Conservation (phyloP, 2,888 invertebrate genomes). For the Rhodophaea formosa region DNA sequence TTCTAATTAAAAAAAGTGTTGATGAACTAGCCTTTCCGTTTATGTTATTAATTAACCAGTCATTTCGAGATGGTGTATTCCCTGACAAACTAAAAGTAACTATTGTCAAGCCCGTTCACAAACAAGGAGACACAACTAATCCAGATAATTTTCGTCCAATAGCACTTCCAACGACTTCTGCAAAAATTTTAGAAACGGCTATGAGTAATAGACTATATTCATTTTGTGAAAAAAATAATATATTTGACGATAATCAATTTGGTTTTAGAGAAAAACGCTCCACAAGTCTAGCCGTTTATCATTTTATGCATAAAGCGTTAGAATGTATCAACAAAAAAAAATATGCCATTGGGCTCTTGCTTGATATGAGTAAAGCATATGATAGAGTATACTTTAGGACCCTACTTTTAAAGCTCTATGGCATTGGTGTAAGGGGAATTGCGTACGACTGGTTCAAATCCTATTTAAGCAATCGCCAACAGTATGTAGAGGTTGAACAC, state of each 20-base stretch:
- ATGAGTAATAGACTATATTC: background rate
- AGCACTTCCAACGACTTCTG: too few species aligned
- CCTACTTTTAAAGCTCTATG: slow-evolving; percentile 8
- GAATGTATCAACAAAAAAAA: background rate
- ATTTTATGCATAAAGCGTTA: background rate
- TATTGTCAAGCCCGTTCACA: background rate
- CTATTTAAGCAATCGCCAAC: background rate
- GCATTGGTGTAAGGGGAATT: slow-evolving; percentile 9
- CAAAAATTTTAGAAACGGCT: background rate
- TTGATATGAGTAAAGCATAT: slow-evolving; percentile 19
- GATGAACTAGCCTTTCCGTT: background rate
- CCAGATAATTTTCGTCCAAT: too few species aligned
- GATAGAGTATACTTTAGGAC: slow-evolving; percentile 10
- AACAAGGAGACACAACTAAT: too few species aligned
- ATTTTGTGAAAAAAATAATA: background rate
- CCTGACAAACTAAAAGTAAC: background rate
- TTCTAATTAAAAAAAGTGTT: background rate
- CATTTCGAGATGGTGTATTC: too few species aligned
- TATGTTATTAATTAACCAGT: too few species aligned
- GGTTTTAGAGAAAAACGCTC: background rate
- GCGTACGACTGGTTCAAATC: slow-evolving; percentile 10
- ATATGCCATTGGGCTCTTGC: background rate
- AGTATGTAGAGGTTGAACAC: too few species aligned
- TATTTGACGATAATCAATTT: background rate
- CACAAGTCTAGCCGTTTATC: background rate